A percentile compares a stretch with the other conserved stretches of the same genome.
Evolutionary conservation across 53 echinoderm and acorn worm species (phyloP).

Genomic region (Pentamera pediparva): DNA sequence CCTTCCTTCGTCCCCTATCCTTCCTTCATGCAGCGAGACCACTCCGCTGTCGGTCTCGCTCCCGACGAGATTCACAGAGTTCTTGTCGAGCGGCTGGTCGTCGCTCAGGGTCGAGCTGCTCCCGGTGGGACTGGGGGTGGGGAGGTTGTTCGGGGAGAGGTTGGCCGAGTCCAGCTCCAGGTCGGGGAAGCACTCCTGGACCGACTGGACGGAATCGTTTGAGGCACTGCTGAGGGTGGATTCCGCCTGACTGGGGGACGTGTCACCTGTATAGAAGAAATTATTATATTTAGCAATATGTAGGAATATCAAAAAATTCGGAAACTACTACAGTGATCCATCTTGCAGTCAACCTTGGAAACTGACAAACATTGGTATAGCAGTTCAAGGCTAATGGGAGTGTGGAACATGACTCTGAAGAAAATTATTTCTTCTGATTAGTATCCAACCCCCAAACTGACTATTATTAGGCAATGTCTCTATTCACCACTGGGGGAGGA

Average conservation of each 20-base stretch:
- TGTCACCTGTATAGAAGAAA: background rate
- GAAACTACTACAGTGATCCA: background rate
- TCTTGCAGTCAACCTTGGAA: no score
- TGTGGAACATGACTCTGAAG: no score
- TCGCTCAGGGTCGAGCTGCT: constrained; percentile 87
- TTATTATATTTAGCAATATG: background rate
- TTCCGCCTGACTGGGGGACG: constrained; percentile 12
- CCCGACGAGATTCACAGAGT: constrained; percentile 64
- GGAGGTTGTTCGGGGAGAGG: constrained; percentile 66
- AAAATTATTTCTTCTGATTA: no score
- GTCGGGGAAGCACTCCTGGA: constrained; percentile 63
- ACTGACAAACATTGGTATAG: no score
- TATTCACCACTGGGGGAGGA: no score
- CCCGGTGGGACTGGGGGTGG: constrained; percentile 87
- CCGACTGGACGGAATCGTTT: constrained; percentile 34
- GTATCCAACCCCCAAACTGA: no score
- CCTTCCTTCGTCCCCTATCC: constrained; percentile 57
- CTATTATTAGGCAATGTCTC: no score
- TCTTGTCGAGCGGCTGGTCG: constrained; percentile 88
- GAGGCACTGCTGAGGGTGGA: constrained; percentile 46
- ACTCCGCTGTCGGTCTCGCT: constrained; percentile 94
- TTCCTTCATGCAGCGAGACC: constrained; percentile 72
- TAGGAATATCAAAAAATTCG: background rate
- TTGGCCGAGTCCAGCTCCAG: constrained; percentile 67
- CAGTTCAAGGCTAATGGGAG: no score